Base-by-base conservation (phyloP, 2,888 invertebrate genomes). In the Xylota sylvarum region DNA sequence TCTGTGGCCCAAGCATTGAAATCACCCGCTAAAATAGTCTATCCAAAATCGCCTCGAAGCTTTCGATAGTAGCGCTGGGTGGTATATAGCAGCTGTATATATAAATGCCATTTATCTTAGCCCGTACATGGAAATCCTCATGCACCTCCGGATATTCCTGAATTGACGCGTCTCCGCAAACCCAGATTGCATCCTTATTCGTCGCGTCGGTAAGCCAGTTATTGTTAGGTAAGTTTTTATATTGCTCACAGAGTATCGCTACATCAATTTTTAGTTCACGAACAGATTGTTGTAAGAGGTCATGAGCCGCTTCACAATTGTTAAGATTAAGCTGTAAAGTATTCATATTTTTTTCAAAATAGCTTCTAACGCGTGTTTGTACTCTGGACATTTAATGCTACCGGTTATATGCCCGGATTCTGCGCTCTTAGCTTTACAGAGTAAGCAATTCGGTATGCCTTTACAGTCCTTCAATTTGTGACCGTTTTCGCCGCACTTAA, bases 41-140 rank as follows among this genome's bases (percentile, higher is more conserved):
- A 35, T 35, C 7, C 32, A 32, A 32, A 7, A 32, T 7, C 35
- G 9, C 9, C 9, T 35, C 10, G 35, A 35, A 35, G 9, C 35
- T 35, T 35, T 35, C 35, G 35, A 10, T 35, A 10, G 35, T 35
- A 35, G 35, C n/a, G n/a, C 43, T 46, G 5, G 19, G 50, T 19
- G 10, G 23, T 50, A 50, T 50, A 23, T 17, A 50, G 50, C 50
- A 50, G 50, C 50, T 50, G n/a, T 50, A 10, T 50, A 50, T 50
- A 19, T 50, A 50, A 50, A 50, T 2, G 19, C 50, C 14, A 50
- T 50, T 50, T 50, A 50, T 50, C 50, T 50, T 50, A 52, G 23
- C 52, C 27, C 52, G 23, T 23, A 50, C 6, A 52, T 19, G 7
- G 3, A 27, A 19, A 52, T 27, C 52, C 19, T 52, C 10, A 12